Base-by-base conservation (phyloP, 1,140 invertebrate genomes). In the Plutomurus gul region DNA sequence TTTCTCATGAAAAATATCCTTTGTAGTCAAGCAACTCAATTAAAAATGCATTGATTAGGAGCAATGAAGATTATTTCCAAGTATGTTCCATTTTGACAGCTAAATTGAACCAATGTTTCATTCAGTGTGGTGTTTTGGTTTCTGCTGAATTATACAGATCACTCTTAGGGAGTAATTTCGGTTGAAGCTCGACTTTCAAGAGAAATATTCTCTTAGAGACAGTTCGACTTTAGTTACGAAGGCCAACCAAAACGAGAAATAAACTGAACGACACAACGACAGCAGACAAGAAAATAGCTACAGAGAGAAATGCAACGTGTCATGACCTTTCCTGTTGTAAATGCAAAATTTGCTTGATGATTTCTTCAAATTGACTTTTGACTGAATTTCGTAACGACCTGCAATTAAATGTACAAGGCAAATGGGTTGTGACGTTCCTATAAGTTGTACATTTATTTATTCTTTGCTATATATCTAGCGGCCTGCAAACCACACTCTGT, bases 21-120 rank as follows among this genome's bases (percentile, higher is more conserved):
- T n/a, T 22, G 18, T 51, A 51, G 47, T 51, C 47, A 51, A 10
- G 20, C 47, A 22, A 51, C 47, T 51, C 47, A 51, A 51, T 51
- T 51, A 51, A 51, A 22, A 51, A 51, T 51, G 20, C 47, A 51
- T 51, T 51, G 47, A 51, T 51, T 51, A n/a, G n/a, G n/a, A n/a
- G n/a, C n/a, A n/a, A n/a, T n/a, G n/a, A n/a, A n/a, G n/a, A n/a
- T n/a, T n/a, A n/a, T n/a, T n/a, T n/a, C 43, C 43, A 47, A 18
- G n/a, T 46, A 46, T n/a, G 47, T 51, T 22, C 18, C 18, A 51
- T 5, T 51, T 25, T 51, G 47, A 51, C 47, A 51, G 47, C 47
- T 51, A 51, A 51, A 51, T 51, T 51, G 25, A 22, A 51, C 47
- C 20, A 22, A 51, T 51, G 47, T 51, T 22, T 51, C 47, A 22